Percentiles rank a stretch among this genome's conserved stretches.
Evolutionary conservation across 2,888 invertebrate genomes (phyloP).

Genomic region (Holacanthella duospinosa): DNA sequence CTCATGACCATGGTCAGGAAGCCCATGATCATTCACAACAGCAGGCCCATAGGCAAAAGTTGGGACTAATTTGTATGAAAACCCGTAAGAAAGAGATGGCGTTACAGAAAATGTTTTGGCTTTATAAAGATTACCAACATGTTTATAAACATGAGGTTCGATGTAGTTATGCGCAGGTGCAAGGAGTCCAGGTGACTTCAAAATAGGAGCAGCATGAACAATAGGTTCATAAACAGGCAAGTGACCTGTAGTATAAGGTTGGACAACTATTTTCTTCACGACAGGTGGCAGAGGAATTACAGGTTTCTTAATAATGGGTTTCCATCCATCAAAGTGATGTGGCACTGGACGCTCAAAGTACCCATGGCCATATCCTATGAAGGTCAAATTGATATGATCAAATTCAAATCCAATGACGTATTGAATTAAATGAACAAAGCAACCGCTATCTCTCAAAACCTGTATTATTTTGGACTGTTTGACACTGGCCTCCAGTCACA

Average conservation of each 20-base stretch:
- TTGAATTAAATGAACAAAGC: background rate
- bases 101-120: background rate
- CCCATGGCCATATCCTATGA: background rate
- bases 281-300: background rate
- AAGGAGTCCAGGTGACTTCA: background rate
- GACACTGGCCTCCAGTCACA: no score
- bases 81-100: constrained; percentile 24
- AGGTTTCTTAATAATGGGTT: background rate
- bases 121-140: background rate
- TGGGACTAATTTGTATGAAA: constrained; percentile 25
- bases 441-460: no score
- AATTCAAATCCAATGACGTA: background rate
- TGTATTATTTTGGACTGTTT: no score
- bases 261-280: background rate
- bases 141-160: background rate
- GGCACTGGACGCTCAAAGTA: background rate
- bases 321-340: background rate
- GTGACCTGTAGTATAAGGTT: background rate
- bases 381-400: background rate
- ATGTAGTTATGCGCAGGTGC: background rate
- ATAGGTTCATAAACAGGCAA: background rate
- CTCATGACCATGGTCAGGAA: background rate
- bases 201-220: background rate
- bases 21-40: background rate
- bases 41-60: constrained; percentile 11